Evolutionary conservation across 2,797 vertebrate species (phyloP).

Genomic region (Spinus olivaceus): DNA sequence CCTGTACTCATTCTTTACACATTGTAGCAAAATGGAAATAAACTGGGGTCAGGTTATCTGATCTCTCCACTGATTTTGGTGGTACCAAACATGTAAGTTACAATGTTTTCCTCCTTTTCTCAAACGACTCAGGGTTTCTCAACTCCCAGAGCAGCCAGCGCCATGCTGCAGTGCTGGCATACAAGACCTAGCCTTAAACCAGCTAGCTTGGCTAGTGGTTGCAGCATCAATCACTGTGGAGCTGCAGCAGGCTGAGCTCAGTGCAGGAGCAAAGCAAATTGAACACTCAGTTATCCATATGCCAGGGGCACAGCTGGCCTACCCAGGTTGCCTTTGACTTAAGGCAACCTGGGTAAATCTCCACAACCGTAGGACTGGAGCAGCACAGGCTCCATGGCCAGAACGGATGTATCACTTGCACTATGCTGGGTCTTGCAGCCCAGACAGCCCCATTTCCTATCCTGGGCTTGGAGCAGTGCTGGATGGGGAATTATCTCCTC

Average conservation of each 20-base stretch:
- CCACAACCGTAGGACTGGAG: rapidly evolving
- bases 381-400: rapidly evolving
- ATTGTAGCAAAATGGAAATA: neutral
- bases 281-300: neutral
- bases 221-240: neutral
- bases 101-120: neutral
- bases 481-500: neutral
- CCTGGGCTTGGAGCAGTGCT: neutral
- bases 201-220: neutral
- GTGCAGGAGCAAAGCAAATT: neutral
- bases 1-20: neutral
- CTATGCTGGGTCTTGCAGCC: neutral
- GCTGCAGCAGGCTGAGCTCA: neutral
- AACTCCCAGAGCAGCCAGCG: neutral
- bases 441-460: neutral
- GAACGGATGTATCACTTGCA: rapidly evolving
- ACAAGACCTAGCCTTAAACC: neutral
- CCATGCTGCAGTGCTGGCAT: neutral
- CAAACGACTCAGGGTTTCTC: neutral
- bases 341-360: neutral
- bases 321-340: neutral
- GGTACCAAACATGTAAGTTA: neutral
- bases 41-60: neutral
- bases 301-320: neutral
- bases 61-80: neutral